Evolutionary conservation across 2,888 invertebrate species (phyloP).

Genomic region (Norana najaformis): DNA sequence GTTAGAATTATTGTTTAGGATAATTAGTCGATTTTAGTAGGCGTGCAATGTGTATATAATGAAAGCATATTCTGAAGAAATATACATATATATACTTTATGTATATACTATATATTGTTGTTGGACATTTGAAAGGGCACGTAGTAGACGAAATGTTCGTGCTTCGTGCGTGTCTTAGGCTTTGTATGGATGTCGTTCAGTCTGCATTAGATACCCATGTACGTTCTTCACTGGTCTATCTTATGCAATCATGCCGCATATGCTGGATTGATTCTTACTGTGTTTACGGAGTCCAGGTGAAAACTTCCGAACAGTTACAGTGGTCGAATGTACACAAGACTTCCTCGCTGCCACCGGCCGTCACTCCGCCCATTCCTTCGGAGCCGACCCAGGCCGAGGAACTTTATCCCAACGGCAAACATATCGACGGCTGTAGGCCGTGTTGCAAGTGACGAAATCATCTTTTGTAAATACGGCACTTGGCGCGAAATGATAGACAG

Average conservation of each 20-base stretch:
- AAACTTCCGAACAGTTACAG: not conserved
- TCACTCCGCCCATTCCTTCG: not conserved
- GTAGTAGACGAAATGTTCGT: too few species aligned
- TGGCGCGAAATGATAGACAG: not conserved
- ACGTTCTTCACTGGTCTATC: too few species aligned
- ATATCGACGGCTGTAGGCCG: not conserved
- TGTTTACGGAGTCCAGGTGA: not conserved
- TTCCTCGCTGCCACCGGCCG: not conserved
- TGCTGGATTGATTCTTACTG: not conserved
- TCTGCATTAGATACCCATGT: too few species aligned
- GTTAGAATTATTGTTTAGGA: too few species aligned
- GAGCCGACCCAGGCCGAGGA: not conserved
- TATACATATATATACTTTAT: too few species aligned
- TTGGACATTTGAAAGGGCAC: too few species aligned
- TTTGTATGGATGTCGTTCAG: too few species aligned
- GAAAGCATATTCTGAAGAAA: too few species aligned
- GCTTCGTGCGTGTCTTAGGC: too few species aligned
- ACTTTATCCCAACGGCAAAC: not conserved
- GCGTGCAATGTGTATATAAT: too few species aligned
- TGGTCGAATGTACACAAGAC: not conserved
- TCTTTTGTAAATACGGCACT: not conserved
- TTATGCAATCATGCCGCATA: not conserved
- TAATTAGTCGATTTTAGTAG: too few species aligned
- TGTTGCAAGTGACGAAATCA: conserved; percentile 1
- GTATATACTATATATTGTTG: too few species aligned